These are phyloP conservation scores for Parazoanthus atlanticus DNA, from an alignment of 92 coral and sea anemone genomes.

Conservation along the genomic window DNA sequence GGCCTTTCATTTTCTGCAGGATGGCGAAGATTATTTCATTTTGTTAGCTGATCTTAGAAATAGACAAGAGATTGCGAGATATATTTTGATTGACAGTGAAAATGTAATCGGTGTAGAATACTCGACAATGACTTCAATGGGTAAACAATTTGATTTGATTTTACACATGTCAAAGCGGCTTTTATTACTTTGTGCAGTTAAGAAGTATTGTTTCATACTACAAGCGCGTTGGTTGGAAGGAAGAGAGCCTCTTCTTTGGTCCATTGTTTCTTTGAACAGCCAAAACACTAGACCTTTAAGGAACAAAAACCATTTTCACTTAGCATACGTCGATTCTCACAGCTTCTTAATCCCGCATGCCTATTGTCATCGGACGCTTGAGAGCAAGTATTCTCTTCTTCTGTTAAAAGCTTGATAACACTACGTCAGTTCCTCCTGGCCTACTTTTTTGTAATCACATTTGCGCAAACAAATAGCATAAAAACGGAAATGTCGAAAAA, in stretches of 20 bases:
- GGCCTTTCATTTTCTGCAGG: not conserved
- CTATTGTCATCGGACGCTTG: slow-evolving; percentile 15
- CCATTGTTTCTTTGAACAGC: slow-evolving; percentile 57
- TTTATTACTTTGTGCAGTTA: slow-evolving; percentile 66
- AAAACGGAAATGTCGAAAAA: slow-evolving; percentile 73
- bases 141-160: slow-evolving; percentile 76
- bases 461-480: slow-evolving; percentile 65
- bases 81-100: slow-evolving; percentile 62
- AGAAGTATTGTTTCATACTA: slow-evolving; percentile 63
- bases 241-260: slow-evolving; percentile 56
- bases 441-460: slow-evolving; percentile 53
- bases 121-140: slow-evolving; percentile 69
- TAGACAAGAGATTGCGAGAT: slow-evolving; percentile 26
- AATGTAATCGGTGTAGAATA: slow-evolving; percentile 72
- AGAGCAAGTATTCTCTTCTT: not conserved
- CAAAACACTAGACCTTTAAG: slow-evolving; percentile 48
- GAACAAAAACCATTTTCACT: slow-evolving; percentile 13
- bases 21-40: slow-evolving; percentile 15
- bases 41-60: slow-evolving; percentile 12
- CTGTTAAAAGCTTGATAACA: not conserved
- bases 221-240: slow-evolving; percentile 62
- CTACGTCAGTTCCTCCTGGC: not conserved
- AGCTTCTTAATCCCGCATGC: slow-evolving; percentile 25
- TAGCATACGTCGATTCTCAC: slow-evolving; percentile 42
- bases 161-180: slow-evolving; percentile 82